Conservation (phyloP, 2,888 invertebrate genomes). For the Dione juno region DNA sequence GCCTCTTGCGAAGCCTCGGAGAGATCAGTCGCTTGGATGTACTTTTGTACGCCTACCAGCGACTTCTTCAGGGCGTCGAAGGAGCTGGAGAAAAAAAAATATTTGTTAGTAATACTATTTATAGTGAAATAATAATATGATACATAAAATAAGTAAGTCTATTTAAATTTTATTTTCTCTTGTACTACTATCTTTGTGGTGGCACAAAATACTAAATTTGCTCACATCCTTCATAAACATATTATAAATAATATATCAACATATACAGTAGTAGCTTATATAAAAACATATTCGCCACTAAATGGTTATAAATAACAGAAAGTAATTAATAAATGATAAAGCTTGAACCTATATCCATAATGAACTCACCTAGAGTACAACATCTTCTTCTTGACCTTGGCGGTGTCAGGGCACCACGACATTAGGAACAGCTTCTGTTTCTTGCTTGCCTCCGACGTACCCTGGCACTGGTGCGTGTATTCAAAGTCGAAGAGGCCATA, state of each 20-base stretch:
- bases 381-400: slow-evolving; percentile 95
- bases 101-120: not conserved
- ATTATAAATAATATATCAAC: no score
- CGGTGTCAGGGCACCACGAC: slow-evolving; percentile 99
- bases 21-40: slow-evolving; percentile 97
- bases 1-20: slow-evolving; percentile 97
- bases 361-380: slow-evolving; percentile 87
- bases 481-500: slow-evolving; percentile 99
- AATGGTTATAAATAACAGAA: no score
- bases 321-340: no score
- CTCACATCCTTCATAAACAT: no score
- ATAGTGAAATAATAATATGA: no score
- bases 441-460: slow-evolving; percentile 97
- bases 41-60: slow-evolving; percentile 97
- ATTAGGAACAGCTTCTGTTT: slow-evolving; percentile 99
- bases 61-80: slow-evolving; percentile 99
- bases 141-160: no score
- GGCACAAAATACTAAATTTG: no score
- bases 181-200: no score
- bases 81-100: slow-evolving; percentile 85
- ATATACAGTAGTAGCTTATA: no score
- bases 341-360: no score
- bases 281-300: no score
- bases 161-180: no score
- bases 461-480: slow-evolving; percentile 98